phyloP scores from a whole-genome alignment of 2,888 invertebrate genomes.

The Sepioteuthis lessoniana region DNA sequence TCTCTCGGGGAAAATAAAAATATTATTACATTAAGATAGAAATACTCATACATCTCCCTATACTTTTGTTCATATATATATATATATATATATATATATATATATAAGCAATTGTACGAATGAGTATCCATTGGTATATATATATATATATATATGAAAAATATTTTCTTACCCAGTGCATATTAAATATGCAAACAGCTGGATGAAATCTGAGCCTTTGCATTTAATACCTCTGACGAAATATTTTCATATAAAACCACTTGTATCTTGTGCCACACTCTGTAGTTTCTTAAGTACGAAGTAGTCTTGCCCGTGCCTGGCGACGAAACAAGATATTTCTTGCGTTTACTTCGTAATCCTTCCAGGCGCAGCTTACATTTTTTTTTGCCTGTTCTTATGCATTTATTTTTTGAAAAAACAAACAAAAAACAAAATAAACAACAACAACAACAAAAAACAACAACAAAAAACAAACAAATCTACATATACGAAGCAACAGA shows the following conservation, averaged over 20 bases:
- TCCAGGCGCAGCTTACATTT: background rate
- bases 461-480: too few species aligned
- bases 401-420: too few species aligned
- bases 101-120: too few species aligned
- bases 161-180: background rate
- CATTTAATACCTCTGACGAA: background rate
- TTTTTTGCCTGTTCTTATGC: background rate
- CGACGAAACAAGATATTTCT: background rate
- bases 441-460: too few species aligned
- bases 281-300: background rate
- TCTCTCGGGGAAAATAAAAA: too few species aligned
- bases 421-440: too few species aligned
- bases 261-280: background rate
- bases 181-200: slow-evolving; percentile 15
- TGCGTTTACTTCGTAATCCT: background rate
- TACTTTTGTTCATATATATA: background rate
- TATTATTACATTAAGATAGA: too few species aligned
- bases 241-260: background rate
- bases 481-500: too few species aligned
- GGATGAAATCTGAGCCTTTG: background rate
- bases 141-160: background rate
- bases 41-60: background rate
- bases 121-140: too few species aligned
- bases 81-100: slow-evolving; percentile 17
- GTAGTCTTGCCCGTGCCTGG: background rate